Base-by-base conservation (phyloP, 2,888 invertebrate species). In the Villa cingulata region DNA sequence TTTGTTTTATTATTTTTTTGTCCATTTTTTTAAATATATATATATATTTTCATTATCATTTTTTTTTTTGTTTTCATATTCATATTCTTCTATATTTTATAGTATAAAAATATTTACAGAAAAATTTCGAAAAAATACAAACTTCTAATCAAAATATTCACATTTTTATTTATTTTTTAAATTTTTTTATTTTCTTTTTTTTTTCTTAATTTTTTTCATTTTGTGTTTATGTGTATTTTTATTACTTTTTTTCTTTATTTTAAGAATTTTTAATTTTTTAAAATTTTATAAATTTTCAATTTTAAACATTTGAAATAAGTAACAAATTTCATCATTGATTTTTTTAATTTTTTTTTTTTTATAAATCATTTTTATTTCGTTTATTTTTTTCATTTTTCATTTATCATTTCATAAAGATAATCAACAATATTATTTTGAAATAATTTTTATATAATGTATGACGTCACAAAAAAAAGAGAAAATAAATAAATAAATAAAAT, bases 31-130 rank as follows among this genome's bases (percentile, higher is more conserved):
- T 32, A 3, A 32, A 32, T 32, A 32, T 32, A 29, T 29, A 32
- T 23, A 4, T 12, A 32, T 32, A n/a, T n/a, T n/a, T n/a, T n/a
- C n/a, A n/a, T n/a, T n/a, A n/a, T n/a, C n/a, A n/a, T n/a, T n/a
- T n/a, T n/a, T n/a, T n/a, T n/a, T 32, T 5, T 12, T 12, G 9
- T 32, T 32, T 29, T 29, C 12, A 12, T 32, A 32, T 32, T 32
- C 29, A 32, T 32, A 32, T 32, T 12, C 12, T 32, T 32, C 29
- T 32, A 32, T 32, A 32, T 32, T 32, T 51, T 51, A 51, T 51
- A 51, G 51, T 51, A 51, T 51, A 51, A 51, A 51, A 51, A 51
- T 51, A 51, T 51, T 46, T 48, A 51, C 51, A 51, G 49, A 51
- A 49, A 51, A 51, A 47, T 51, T 47, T 45, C 47, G 47, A 51